Percentiles rank a stretch among this genome's conserved stretches.
phyloP scores from a whole-genome alignment of 1,140 invertebrate species.

The Lepidostoma basale region DNA sequence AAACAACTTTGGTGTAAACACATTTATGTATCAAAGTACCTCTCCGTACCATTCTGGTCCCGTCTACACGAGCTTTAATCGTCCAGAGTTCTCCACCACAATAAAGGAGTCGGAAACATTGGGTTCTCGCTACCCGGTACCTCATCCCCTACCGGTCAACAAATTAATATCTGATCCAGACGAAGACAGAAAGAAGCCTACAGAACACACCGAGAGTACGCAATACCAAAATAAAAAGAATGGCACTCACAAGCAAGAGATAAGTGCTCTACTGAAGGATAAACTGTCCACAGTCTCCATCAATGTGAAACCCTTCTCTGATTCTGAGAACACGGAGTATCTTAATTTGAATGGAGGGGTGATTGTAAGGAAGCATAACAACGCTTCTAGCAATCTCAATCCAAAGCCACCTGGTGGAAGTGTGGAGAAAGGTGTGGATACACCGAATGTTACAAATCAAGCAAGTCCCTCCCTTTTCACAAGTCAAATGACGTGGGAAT shows the following conservation, averaged over 20 bases:
- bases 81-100: conserved; percentile 63
- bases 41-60: conserved; percentile 56
- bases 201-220: conserved; percentile 17
- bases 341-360: conserved; percentile 53
- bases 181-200: conserved; percentile 25
- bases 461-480: conserved; percentile 38
- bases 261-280: conserved; percentile 57
- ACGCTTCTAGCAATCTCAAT: conserved; percentile 23
- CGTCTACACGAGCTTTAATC: conserved; percentile 71
- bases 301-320: conserved; percentile 51
- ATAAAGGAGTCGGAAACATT: conserved; percentile 60
- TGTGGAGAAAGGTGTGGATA: conserved; percentile 38
- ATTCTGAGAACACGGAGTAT: conserved; percentile 36
- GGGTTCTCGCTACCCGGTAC: conserved; percentile 60
- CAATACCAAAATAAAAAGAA: conserved; percentile 5
- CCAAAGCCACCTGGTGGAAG: conserved; percentile 38
- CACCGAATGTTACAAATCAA: background rate
- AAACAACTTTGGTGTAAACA: conserved; percentile 13
- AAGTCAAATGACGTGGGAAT: conserved; percentile 57
- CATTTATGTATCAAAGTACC: conserved; percentile 16
- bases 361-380: conserved; percentile 38
- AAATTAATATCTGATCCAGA: conserved; percentile 62
- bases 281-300: conserved; percentile 56
- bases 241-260: background rate
- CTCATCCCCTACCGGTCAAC: conserved; percentile 71